Base-by-base conservation (phyloP, 1,140 invertebrate genomes). In the Drosophila pruinosa region DNA sequence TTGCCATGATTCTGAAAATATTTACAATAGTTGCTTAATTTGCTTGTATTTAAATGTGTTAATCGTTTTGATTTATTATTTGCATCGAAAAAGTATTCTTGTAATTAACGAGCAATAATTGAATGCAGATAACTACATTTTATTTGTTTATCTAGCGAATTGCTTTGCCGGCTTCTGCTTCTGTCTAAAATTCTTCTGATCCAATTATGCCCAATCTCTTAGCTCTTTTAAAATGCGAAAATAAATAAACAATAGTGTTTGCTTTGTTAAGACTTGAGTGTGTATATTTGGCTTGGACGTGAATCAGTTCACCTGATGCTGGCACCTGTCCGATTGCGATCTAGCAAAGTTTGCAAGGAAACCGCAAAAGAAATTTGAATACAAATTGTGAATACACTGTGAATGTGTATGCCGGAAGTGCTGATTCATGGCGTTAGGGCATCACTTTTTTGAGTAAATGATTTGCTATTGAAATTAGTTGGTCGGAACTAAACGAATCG, bases 381-480 rank as follows among this genome's bases (percentile, higher is more conserved):
- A 36, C 28, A 19, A 61, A 7, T 12, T n/a, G n/a, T n/a, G n/a
- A n/a, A n/a, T n/a, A n/a, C n/a, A n/a, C n/a, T n/a, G 63, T 34
- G 39, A 62, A 63, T 56, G 15, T 56, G 24, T 24, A 47, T 26
- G 14, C 48, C 47, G 48, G 58, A 67, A 72, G 52, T 56, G 77
- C 80, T 85, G 81, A 85, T 67, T 85, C 77, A 86, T 59, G 39
- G 48, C 34, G 19, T 62, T 57, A 31, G 41, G 41, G 47, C 45
- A 71, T 65, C 53, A 58, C 1, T 52, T 54, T 54, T 10, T n/a
- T n/a, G n/a, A 41, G 15, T 4, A 7, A 28, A 34, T 53, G 58
- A 75, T 62, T 62, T 72, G 54, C 15, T 24, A 62, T 72, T 72
- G 21, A 68, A 72, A 75, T 72, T 52, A 68, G 28, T 58, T 81